Evolutionary conservation across 2,113 vertebrate genomes (phyloP).

Genomic region (Pseudonaja textilis): DNA sequence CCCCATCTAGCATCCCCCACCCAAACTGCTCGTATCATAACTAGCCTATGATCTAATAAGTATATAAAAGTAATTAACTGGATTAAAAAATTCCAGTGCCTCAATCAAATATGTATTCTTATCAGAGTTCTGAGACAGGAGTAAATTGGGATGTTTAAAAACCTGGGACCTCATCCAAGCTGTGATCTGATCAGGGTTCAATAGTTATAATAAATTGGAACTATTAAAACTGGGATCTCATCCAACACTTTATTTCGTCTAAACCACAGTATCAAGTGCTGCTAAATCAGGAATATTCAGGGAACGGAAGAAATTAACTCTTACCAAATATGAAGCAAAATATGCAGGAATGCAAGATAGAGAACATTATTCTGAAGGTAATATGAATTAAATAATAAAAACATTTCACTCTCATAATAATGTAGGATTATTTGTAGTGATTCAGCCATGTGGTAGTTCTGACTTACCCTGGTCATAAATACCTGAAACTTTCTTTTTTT

Average conservation of each 20-base stretch:
- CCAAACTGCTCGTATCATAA: constrained; percentile 65
- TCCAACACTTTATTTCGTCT: constrained; percentile 77
- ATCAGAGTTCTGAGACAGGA: constrained; percentile 73
- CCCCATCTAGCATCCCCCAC: constrained; percentile 57
- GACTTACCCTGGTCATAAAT: background rate
- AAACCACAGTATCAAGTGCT: constrained; percentile 67
- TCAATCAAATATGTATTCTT: constrained; percentile 77
- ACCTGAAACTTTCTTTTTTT: background rate
- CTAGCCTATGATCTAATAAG: constrained; percentile 71
- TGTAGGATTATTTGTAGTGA: background rate
- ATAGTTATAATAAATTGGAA: constrained; percentile 80
- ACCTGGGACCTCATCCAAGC: constrained; percentile 77
- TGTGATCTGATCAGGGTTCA: constrained; percentile 80
- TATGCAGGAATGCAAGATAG: constrained; percentile 53
- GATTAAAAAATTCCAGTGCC: constrained; percentile 64
- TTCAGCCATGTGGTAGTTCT: background rate
- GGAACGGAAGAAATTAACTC: constrained; percentile 71
- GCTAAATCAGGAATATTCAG: constrained; percentile 70
- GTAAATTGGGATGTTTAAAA: constrained; percentile 79
- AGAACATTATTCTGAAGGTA: constrained; percentile 57
- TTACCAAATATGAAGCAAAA: constrained; percentile 61
- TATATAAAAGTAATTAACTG: constrained; percentile 79
- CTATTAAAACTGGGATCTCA: constrained; percentile 78
- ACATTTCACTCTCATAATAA: background rate
- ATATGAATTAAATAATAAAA: constrained; percentile 54